These are phyloP conservation scores for Pinctada fucata DNA, from an alignment of 2,888 invertebrate species.

Conservation along the genomic window DNA sequence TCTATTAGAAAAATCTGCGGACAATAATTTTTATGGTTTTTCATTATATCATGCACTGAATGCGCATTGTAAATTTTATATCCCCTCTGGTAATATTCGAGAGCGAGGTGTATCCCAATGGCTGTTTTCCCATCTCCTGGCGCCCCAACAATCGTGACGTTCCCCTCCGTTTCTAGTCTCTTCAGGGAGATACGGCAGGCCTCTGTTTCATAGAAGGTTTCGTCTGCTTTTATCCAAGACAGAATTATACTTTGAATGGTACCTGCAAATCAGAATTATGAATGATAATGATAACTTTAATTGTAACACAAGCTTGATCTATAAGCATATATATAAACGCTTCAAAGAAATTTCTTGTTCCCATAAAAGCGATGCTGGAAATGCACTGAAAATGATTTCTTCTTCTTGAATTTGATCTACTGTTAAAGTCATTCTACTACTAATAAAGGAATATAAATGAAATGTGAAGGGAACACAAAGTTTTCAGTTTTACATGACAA, in stretches of 20 bases:
- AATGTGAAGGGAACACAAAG: too few species aligned
- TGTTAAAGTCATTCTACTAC: too few species aligned
- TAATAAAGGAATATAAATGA: too few species aligned
- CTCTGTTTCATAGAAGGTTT: neutral
- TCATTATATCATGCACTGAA: neutral
- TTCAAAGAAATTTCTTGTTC: too few species aligned
- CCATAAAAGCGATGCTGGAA: too few species aligned
- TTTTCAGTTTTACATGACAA: too few species aligned
- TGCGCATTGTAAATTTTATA: neutral
- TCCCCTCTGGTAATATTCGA: neutral
- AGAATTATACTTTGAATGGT: neutral
- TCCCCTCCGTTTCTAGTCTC: neutral
- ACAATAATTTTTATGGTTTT: neutral
- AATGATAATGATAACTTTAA: too few species aligned
- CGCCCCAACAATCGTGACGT: neutral
- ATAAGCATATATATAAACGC: too few species aligned
- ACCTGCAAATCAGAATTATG: too few species aligned
- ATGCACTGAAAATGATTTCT: too few species aligned
- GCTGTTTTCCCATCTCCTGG: constrained; percentile 18
- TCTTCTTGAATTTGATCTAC: too few species aligned
- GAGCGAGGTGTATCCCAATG: constrained; percentile 8
- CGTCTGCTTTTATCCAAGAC: neutral
- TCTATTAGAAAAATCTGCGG: constrained; percentile 5
- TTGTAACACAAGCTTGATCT: too few species aligned
- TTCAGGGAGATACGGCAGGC: neutral